Percentiles rank a stretch among this genome's conserved stretches.
These are phyloP conservation scores for Patiria miniata DNA, from an alignment of 35 echinoderm and acorn worm genomes.

Conservation along the genomic window DNA sequence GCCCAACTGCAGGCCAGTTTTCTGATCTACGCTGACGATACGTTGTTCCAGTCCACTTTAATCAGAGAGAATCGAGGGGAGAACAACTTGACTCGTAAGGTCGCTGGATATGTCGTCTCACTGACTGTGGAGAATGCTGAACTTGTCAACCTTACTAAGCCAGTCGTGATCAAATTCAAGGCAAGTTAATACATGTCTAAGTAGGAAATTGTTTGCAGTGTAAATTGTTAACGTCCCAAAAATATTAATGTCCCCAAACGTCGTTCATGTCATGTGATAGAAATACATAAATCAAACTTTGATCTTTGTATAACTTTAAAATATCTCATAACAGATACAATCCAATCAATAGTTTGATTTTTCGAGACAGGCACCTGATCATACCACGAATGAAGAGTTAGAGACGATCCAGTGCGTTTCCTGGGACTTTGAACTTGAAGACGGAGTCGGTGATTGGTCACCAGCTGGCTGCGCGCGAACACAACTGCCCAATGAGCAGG, in stretches of 20 bases:
- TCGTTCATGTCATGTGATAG: too few relatives aligned
- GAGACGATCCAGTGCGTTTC: slow-evolving; percentile 49
- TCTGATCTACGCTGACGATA: slow-evolving; percentile 16
- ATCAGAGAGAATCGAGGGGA: neutral
- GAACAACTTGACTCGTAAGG: neutral
- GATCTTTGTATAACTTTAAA: neutral
- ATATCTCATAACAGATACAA: slow-evolving; percentile 64
- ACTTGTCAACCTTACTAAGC: slow-evolving; percentile 12
- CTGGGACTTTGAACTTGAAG: slow-evolving; percentile 75
- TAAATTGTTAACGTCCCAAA: neutral
- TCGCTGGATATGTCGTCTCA: neutral
- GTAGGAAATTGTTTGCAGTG: slow-evolving; percentile 69
- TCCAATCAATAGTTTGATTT: slow-evolving; percentile 64
- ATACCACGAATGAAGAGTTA: too few relatives aligned
- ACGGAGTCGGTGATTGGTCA: slow-evolving; percentile 92
- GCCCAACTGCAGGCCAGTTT: slow-evolving; percentile 3
- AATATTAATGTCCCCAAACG: too few relatives aligned
- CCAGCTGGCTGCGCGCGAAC: slow-evolving; percentile 43
- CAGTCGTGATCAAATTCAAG: slow-evolving; percentile 23
- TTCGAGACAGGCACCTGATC: too few relatives aligned
- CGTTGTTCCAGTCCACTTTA: neutral
- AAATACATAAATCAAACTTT: too few relatives aligned
- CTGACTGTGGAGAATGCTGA: neutral
- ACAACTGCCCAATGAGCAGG: neutral
- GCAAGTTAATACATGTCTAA: neutral